Conservation (phyloP, 2,888 invertebrate genomes). For the Cactoblastis cactorum region DNA sequence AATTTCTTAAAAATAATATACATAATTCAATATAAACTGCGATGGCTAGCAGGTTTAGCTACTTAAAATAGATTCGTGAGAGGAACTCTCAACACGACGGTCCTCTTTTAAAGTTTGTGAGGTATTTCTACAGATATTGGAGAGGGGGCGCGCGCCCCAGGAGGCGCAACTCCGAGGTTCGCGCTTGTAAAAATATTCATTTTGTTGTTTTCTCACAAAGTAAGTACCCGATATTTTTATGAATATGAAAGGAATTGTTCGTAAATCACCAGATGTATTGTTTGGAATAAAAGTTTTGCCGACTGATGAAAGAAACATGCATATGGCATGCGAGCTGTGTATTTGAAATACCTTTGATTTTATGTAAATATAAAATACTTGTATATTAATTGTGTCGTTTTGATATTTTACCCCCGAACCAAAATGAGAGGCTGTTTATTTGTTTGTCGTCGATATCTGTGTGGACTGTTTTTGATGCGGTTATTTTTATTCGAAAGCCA, state of each 20-base stretch:
- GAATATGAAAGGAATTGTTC: conserved; percentile 26
- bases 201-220: conserved; percentile 42
- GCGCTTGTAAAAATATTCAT: conserved; percentile 63
- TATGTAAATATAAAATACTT: too few relatives aligned
- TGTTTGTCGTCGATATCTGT: too few relatives aligned
- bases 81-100: conserved; percentile 36
- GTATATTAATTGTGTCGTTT: too few relatives aligned
- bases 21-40: not conserved
- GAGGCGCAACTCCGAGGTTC: conserved; percentile 44
- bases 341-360: too few relatives aligned
- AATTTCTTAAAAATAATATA: not conserved
- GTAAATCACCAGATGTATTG: conserved; percentile 17
- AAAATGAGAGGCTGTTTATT: too few relatives aligned
- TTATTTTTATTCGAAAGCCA: too few relatives aligned
- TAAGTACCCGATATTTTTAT: conserved; percentile 27
- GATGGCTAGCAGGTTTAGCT: conserved; percentile 22
- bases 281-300: conserved; percentile 10
- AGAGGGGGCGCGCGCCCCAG: conserved; percentile 42
- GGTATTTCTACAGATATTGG: conserved; percentile 62
- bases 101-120: conserved; percentile 51
- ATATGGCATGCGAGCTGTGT: not conserved
- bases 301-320: not conserved
- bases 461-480: too few relatives aligned
- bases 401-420: too few relatives aligned
- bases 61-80: conserved; percentile 39